Conservation (phyloP, 2,113 vertebrate genomes). For the Fulica atra region DNA sequence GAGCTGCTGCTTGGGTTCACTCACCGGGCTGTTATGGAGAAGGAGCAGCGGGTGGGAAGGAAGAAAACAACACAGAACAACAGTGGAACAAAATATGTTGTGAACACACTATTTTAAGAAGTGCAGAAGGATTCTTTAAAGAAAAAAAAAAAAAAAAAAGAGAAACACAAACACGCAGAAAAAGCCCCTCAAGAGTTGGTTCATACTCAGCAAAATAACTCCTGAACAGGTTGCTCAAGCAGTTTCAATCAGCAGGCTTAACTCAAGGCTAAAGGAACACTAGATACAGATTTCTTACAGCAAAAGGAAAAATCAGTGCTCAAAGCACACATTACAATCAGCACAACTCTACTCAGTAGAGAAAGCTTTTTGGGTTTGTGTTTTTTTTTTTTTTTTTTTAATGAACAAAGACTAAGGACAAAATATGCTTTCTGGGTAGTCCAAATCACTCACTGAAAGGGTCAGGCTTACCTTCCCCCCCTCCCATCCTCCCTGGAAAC, state of each 20-base stretch:
- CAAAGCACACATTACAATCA: neutral
- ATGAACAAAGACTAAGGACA: neutral
- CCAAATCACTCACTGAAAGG: neutral
- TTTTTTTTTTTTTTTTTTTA: too few species aligned
- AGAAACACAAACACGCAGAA: too few species aligned
- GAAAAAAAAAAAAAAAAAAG: neutral
- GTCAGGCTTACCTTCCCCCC: neutral
- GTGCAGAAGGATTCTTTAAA: neutral
- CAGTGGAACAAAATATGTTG: slow-evolving; percentile 43
- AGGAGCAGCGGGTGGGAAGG: neutral
- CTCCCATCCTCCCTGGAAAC: neutral
- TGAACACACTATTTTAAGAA: neutral
- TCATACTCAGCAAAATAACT: neutral
- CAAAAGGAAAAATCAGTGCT: neutral
- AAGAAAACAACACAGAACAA: neutral
- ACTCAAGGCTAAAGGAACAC: neutral
- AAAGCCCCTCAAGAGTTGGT: neutral
- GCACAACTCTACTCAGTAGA: neutral
- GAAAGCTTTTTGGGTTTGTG: neutral
- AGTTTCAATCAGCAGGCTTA: neutral
- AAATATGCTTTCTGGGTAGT: neutral
- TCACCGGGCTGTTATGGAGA: neutral
- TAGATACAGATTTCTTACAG: neutral
- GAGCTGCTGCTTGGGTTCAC: neutral
- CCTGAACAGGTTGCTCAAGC: neutral